Evolutionary conservation across 2,888 invertebrate species (phyloP), one percentile per base, ranked within the genome.

Genomic region (Macrosoma leucophasiata): DNA sequence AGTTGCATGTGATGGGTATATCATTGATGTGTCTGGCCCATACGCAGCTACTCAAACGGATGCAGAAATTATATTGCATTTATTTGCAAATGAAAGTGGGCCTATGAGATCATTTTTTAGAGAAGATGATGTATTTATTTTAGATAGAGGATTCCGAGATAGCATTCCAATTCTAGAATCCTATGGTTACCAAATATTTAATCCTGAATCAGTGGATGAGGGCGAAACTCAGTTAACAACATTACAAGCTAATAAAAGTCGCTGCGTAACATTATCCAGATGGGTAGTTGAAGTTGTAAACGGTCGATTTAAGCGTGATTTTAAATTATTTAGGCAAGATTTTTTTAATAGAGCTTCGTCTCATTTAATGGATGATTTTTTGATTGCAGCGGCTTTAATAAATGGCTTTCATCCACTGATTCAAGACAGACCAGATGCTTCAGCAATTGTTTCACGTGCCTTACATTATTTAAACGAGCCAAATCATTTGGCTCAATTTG

Each of bases 1-100:
- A 10, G 47, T 47, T 10, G 18, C 29, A 6, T 23, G 32, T 30
- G 38, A 47, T 38, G 46, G 46, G 7, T 38, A 47, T 32, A 50
- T 47, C 22, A 3, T 46, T 21, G 42, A 46, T 22, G 36, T 30
- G 20, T 36, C 37, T 24, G 46, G 50, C 2, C 43, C 44, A 17
- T 44, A 45, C 13, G 32, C 26, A 29, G 46, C 41, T 4, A 44
- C 43, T 11, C 30, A 29, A 31, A 41, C 43, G 20, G 41, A 39
- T 35, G 36, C 41, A 25, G 32, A 37, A 4, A 41, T 46, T 11
- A 39, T 43, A 37, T 21, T 5, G 2, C 26, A 13, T 21, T 33
- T 39, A 26, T 43, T 41, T 27, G 9, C 24, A 31, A 30, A 23
- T 1, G 15, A 11, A 10, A 25, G 13, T 5, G n/a, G n/a, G n/a